Base-by-base conservation (phyloP, 2,113 vertebrate genomes). In the Paradisaea rubra region DNA sequence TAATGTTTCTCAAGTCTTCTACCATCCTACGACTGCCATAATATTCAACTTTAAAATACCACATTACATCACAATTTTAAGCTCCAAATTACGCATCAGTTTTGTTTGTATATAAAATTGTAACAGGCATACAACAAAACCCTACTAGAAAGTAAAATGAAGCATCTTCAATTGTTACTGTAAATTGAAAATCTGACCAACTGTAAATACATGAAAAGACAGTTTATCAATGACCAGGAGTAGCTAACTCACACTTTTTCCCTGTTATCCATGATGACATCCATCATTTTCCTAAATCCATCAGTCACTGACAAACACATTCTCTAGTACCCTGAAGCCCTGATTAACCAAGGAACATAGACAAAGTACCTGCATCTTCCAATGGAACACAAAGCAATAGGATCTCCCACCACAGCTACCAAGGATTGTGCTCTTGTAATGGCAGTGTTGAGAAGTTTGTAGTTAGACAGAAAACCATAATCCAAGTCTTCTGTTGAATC, bases 361-460 rank as follows among this genome's bases (percentile, higher is more conserved):
- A 79, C 30, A 33, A 64, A 92, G 96, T 98, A 99, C 99, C 99
- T 99, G 99, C 99, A 99, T 96, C 99, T 98, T 54, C 99, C 99
- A 93, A 99, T 98, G 37, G 99, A 99, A 97, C 99, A 99, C 39
- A 99, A 97, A 50, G 99, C 99, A 68, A 99, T 99, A 77, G 99
- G 99, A 96, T 99, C 99, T 94, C 99, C 99, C 96, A 99, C 99
- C 53, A 99, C 99, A 42, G 99, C 99, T 94, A 99, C 99, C 96
- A 99, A 94, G 81, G 99, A 99, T 84, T 99, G 99, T 54, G 99
- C 99, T 96, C 99, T 98, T 44, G 99, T 99, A 97, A 99, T 99
- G 98, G 99, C 99, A 44, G 99, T 99, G 97, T 99, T 99, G 63
- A 99, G 99, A 85, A 99, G 99, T 96, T 99, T 99, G 97, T 99